Evolutionary conservation across 2,797 vertebrate genomes (phyloP).

Genomic region (Melanotaenia parkinsoni): DNA sequence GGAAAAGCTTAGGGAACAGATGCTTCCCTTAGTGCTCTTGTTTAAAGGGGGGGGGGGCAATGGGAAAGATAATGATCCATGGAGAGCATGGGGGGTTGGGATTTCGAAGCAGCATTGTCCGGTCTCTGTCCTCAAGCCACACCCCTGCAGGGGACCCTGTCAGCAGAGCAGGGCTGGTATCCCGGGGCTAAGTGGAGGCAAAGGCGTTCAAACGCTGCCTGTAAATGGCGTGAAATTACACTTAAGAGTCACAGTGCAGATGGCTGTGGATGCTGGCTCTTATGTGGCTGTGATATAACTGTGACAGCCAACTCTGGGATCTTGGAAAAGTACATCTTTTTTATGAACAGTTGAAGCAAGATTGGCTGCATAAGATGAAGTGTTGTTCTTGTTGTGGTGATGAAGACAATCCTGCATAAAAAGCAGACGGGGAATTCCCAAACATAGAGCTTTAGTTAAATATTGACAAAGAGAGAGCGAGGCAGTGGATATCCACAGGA

Average conservation of each 20-base stretch:
- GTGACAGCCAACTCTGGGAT: slow-evolving; percentile 3
- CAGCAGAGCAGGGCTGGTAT: slow-evolving; percentile 45
- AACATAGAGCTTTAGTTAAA: slow-evolving; percentile 57
- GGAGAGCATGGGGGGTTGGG: slow-evolving; percentile 42
- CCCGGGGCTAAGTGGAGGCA: slow-evolving; percentile 46
- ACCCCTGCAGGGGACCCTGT: slow-evolving; percentile 60
- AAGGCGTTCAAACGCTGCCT: slow-evolving; percentile 42
- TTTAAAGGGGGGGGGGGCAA: slow-evolving; percentile 58
- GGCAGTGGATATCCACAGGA: slow-evolving; percentile 15
- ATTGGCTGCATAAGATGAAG: not conserved
- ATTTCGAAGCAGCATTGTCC: slow-evolving; percentile 52
- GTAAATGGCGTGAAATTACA: slow-evolving; percentile 69
- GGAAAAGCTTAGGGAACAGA: slow-evolving; percentile 69
- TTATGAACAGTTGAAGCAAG: slow-evolving; percentile 24
- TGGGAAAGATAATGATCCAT: slow-evolving; percentile 48
- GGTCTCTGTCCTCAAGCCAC: slow-evolving; percentile 56
- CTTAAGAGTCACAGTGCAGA: slow-evolving; percentile 67
- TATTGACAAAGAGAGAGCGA: slow-evolving; percentile 43
- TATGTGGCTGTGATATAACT: slow-evolving; percentile 26
- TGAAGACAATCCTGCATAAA: slow-evolving; percentile 18
- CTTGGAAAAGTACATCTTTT: slow-evolving; percentile 35
- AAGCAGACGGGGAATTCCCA: slow-evolving; percentile 43
- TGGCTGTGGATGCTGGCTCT: slow-evolving; percentile 49
- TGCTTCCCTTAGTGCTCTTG: slow-evolving; percentile 64
- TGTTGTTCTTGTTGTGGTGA: not conserved